phyloP scores from a whole-genome alignment of 2,888 invertebrate genomes.

The Erynnis tages region DNA sequence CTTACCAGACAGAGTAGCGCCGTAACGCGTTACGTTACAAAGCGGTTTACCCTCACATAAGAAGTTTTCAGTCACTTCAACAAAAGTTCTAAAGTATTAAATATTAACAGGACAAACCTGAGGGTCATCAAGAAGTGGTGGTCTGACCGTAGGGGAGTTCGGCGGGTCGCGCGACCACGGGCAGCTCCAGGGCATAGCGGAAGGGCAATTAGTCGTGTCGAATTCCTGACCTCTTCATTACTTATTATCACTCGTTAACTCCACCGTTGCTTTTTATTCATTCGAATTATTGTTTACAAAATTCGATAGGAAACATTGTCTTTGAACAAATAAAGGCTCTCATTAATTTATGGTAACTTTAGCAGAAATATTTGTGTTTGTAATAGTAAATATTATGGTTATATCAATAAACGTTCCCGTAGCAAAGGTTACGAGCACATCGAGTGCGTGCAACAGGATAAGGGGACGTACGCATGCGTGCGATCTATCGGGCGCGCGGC shows the following conservation, averaged over 20 bases:
- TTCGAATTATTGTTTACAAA: slow-evolving; percentile 6
- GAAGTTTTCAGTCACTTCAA: background rate
- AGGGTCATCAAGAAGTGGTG: slow-evolving; percentile 54
- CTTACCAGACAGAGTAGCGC: too few relatives aligned
- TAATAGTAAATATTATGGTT: too few relatives aligned
- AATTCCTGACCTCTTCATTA: slow-evolving; percentile 42
- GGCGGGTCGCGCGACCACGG: slow-evolving; percentile 71
- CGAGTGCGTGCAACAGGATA: slow-evolving; percentile 55
- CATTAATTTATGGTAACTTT: slow-evolving; percentile 4
- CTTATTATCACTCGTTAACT: slow-evolving; percentile 6
- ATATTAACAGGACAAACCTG: slow-evolving; percentile 51
- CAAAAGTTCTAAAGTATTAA: background rate
- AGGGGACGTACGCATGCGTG: slow-evolving; percentile 57
- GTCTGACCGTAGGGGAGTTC: slow-evolving; percentile 57
- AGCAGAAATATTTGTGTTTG: too few relatives aligned
- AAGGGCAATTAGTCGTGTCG: slow-evolving; percentile 37
- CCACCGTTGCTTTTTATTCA: slow-evolving; percentile 5
- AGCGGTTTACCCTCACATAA: too few relatives aligned
- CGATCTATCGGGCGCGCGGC: slow-evolving; percentile 54
- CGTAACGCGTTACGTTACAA: too few relatives aligned
- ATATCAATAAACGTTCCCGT: slow-evolving; percentile 19
- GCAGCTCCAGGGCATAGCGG: slow-evolving; percentile 69
- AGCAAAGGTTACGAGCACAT: slow-evolving; percentile 30
- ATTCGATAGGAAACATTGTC: background rate
- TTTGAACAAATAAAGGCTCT: background rate